Base-by-base conservation (phyloP, 92 coral and sea anemone genomes). In the Heliopora coerulea region DNA sequence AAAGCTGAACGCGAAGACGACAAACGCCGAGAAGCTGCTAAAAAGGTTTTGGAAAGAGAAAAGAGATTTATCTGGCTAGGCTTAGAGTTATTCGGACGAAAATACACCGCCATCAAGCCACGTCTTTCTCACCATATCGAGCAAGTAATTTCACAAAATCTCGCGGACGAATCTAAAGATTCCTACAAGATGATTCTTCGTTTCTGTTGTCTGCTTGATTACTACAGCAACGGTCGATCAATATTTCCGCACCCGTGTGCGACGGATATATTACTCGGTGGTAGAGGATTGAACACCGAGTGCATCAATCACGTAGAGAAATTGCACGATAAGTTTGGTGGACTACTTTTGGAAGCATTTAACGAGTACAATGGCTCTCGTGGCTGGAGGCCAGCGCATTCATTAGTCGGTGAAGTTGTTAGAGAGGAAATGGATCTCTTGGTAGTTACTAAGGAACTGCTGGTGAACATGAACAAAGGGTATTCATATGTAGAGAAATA, bases 51-150 rank as follows among this genome's bases (percentile, higher is more conserved):
- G n/a, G 70, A 78, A 37, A 40, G 82, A 25, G 75, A 78, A 28
- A 78, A 52, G 27, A 44, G 82, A 9, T 78, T 78, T 17, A 65
- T 78, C 30, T 78, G 82, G 82, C 70, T 78, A 61, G 82, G 82
- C 18, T 49, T 78, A 33, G 74, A 78, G 65, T 49, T 78, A 18
- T 78, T 78, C 50, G 82, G 82, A 30, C 59, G 74, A n/a, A 42
- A 65, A 50, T 78, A 78, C 74, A 31, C 33, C 18, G 64, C 62
- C 18, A 62, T 78, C 15, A 50, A 54, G 37, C 61, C 62, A n/a
- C 69, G 75, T 21, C 19, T 78, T 41, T 49, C 30, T 14, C 54
- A 64, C 23, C 82, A 78, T n/a, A 65, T 78, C n/a, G 50, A 52
- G 13, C 48, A 72, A 34, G 34, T 78, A 15, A 37, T 78, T 14